These are phyloP conservation scores for Microcebus ravelobensis DNA, from an alignment of 2,113 vertebrate species.

Conservation along the genomic window DNA sequence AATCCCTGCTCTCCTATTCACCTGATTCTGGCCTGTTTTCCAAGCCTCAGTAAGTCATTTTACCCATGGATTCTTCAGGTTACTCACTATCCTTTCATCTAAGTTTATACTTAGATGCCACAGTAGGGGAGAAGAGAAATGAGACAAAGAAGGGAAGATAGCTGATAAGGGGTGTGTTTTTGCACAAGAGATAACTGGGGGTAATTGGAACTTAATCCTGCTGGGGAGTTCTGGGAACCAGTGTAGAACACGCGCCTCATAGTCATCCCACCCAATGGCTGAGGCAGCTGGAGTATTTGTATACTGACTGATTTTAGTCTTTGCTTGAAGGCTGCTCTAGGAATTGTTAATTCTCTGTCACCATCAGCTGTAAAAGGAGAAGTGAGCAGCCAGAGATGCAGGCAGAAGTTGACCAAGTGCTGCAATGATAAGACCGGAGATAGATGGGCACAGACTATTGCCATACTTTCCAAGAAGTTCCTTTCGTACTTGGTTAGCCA, in stretches of 20 bases:
- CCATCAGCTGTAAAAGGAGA: not conserved
- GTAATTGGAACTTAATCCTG: not conserved
- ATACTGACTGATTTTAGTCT: not conserved
- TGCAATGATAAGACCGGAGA: not conserved
- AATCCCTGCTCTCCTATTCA: not conserved
- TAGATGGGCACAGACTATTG: not conserved
- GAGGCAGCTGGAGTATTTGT: not conserved
- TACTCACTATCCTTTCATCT: not conserved
- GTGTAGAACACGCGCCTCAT: not conserved
- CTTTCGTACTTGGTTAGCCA: not conserved
- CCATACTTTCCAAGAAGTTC: not conserved
- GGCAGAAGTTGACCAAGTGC: not conserved
- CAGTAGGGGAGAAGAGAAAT: not conserved
- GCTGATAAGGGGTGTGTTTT: not conserved
- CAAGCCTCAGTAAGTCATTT: not conserved
- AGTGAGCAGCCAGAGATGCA: not conserved
- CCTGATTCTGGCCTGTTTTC: not conserved
- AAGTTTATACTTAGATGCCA: not conserved
- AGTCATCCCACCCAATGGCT: not conserved
- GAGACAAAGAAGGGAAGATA: not conserved
- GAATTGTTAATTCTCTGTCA: not conserved
- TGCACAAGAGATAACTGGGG: not conserved
- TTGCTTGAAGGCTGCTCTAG: not conserved
- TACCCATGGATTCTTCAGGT: not conserved
- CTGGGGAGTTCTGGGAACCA: not conserved